Evolutionary conservation across 2,797 vertebrate genomes (phyloP).

Genomic region (Lagodon rhomboides): DNA sequence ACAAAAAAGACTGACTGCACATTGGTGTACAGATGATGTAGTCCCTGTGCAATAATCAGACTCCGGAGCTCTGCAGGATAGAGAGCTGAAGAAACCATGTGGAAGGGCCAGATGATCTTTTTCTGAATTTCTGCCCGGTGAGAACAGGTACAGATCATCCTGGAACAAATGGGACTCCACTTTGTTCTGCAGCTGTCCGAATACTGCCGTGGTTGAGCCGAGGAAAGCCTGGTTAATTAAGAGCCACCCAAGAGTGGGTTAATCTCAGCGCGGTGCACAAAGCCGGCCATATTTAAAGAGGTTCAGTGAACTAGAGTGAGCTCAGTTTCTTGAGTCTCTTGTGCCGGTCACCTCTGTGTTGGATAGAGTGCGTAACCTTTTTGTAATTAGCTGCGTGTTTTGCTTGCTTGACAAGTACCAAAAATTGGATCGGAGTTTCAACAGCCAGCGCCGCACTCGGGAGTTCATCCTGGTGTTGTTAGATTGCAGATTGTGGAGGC

Average conservation of each 20-base stretch:
- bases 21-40: neutral
- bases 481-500: slow-evolving; percentile 18
- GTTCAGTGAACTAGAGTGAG: slow-evolving; percentile 35
- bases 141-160: neutral
- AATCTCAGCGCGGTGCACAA: slow-evolving; percentile 31
- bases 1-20: neutral
- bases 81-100: neutral
- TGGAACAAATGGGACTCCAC: neutral
- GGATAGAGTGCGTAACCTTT: neutral
- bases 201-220: neutral
- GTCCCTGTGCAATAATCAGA: neutral
- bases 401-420: slow-evolving; percentile 14
- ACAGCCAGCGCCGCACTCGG: slow-evolving; percentile 11
- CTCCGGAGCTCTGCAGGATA: neutral
- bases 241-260: slow-evolving; percentile 33
- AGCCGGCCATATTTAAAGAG: slow-evolving; percentile 26
- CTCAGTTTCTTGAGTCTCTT: slow-evolving; percentile 1
- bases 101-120: neutral
- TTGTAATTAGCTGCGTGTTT: slow-evolving; percentile 34
- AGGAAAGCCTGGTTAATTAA: slow-evolving; percentile 38
- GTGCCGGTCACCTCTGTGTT: neutral
- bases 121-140: no score
- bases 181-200: neutral
- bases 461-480: slow-evolving; percentile 34
- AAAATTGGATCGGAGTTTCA: slow-evolving; percentile 26